Evolutionary conservation across 2,113 vertebrate genomes (phyloP).

Genomic region (Rhinopomastus cyanomelas): DNA sequence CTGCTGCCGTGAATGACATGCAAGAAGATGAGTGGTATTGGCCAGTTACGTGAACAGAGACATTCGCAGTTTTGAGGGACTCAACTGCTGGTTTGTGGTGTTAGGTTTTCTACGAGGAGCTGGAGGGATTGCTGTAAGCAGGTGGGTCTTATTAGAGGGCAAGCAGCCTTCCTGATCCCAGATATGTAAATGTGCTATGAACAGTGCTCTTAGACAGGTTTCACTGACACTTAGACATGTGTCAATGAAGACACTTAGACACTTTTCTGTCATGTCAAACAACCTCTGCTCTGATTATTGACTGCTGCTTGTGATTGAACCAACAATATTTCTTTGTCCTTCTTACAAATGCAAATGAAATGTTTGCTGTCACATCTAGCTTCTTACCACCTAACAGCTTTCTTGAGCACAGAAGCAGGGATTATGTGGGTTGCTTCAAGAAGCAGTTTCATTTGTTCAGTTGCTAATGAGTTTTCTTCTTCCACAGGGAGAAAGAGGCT

Average conservation of each 20-base stretch:
- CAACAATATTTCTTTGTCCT: background rate
- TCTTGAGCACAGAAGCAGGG: background rate
- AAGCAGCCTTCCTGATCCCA: background rate
- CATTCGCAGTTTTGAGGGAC: background rate
- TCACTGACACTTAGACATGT: background rate
- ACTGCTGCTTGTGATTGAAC: background rate
- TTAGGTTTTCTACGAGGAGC: background rate
- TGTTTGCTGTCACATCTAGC: background rate
- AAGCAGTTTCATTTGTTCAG: background rate
- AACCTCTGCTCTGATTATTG: background rate
- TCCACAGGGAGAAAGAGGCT: constrained; percentile 88
- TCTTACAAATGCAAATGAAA: background rate
- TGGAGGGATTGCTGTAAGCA: background rate
- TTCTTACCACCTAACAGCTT: background rate
- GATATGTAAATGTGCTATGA: background rate
- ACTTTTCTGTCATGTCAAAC: background rate
- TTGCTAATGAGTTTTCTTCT: constrained; percentile 1
- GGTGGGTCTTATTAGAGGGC: background rate
- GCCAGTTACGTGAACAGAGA: background rate
- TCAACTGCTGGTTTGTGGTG: background rate
- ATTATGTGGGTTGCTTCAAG: background rate
- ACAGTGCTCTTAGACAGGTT: background rate
- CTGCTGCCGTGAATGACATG: background rate
- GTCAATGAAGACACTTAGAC: no score
- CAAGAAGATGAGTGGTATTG: background rate